Evolutionary conservation across 2,797 vertebrate genomes (phyloP), one percentile per base, ranked within the genome.

Genomic region (Tragelaphus eurycerus): DNA sequence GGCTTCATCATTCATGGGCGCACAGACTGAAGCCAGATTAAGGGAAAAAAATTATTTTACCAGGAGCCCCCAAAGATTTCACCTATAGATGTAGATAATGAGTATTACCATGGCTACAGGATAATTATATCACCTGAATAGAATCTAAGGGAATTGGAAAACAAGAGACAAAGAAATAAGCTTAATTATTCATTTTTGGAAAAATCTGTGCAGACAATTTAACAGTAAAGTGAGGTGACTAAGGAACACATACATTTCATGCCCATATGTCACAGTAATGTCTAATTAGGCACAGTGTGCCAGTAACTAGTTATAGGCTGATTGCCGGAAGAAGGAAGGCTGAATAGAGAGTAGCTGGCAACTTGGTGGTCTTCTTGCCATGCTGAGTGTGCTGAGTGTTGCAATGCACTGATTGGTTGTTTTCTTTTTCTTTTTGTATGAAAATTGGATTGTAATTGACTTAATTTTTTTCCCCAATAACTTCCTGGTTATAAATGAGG

Each of bases 181-280:
- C 55, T 96, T 97, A 83, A 67, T 98, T 98, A 97, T 96, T 98
- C 21, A 64, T 78, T 93, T 97, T 94, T 38, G 25, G n/a, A 84
- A 96, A 94, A 94, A 95, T 96, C 88, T 97, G 90, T 90, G 88
- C 85, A 97, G 95, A 78, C 92, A 97, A 98, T 96, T 97, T 97
- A 97, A 93, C 96, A 55, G 64, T 95, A 87, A 90, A 60, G 93
- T 96, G 52, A 97, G 97, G 71, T 98, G 92, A 97, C 83, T 29
- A n/a, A 84, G 85, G 97, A 97, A 21, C 96, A 92, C 59, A 94
- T 96, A 78, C 31, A 98, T 98, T 97, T 97, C 67, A 94, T 95
- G 93, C 79, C 91, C 87, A 93, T 94, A 95, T 98, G 97, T 88
- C 85, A 95, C 67, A 96, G 96, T 97, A 98, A 97, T 98, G 97